Evolutionary conservation across 2,888 invertebrate genomes (phyloP).

Genomic region (Phytoseiulus persimilis): DNA sequence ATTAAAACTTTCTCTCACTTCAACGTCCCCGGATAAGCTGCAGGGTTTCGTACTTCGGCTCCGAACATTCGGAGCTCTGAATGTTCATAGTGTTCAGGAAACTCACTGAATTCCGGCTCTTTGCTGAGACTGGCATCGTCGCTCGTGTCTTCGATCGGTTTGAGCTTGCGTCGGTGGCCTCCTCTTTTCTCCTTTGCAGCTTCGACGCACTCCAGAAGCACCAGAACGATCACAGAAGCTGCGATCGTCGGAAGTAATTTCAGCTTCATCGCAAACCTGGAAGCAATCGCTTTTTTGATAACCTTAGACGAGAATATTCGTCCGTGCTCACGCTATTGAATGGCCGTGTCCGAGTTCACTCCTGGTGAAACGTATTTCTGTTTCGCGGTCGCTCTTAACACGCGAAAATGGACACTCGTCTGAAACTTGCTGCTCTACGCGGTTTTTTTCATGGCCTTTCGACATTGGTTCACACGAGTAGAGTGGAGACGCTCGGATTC

Average conservation of each 20-base stretch:
- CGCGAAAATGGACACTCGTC: not conserved
- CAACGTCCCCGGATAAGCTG: not conserved
- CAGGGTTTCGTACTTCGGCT: no score
- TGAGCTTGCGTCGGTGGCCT: not conserved
- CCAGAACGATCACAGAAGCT: not conserved
- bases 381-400: not conserved
- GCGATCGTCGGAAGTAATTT: not conserved
- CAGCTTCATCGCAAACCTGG: not conserved
- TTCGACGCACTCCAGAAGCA: not conserved
- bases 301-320: no score
- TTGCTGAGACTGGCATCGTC: not conserved
- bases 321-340: not conserved
- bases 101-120: not conserved
- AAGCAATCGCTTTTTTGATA: not conserved
- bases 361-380: not conserved
- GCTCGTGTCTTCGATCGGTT: not conserved
- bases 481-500: not conserved
- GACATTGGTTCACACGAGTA: not conserved
- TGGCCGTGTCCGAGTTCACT: not conserved
- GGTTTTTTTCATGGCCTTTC: not conserved
- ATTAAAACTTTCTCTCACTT: not conserved
- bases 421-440: no score
- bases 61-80: no score
- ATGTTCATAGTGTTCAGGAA: no score
- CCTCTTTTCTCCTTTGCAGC: constrained; percentile 28